phyloP scores from a whole-genome alignment of 2,888 invertebrate species.

The Hoplodrina ambigua region DNA sequence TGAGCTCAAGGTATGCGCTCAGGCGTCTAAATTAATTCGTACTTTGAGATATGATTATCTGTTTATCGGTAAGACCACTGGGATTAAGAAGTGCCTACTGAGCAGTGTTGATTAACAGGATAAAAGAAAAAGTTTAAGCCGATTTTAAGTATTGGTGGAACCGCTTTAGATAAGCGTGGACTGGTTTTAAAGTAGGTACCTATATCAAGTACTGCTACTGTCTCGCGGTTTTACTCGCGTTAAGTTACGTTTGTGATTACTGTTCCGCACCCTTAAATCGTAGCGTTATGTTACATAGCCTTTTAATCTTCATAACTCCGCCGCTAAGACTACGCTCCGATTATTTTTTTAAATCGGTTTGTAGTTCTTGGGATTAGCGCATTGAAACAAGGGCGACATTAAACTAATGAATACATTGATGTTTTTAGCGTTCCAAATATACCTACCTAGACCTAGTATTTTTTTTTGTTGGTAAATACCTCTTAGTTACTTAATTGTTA shows the following conservation, averaged over 20 bases:
- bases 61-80: conserved; percentile 56
- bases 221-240: too few relatives aligned
- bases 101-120: conserved; percentile 29
- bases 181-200: conserved; percentile 17
- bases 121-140: conserved; percentile 35
- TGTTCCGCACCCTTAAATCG: too few relatives aligned
- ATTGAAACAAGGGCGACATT: not conserved
- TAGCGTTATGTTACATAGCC: too few relatives aligned
- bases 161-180: conserved; percentile 11
- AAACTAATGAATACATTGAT: conserved; percentile 13
- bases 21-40: conserved; percentile 75
- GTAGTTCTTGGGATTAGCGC: too few relatives aligned
- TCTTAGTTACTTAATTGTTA: too few relatives aligned
- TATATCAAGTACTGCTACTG: too few relatives aligned
- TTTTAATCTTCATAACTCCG: too few relatives aligned
- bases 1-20: conserved; percentile 75
- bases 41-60: conserved; percentile 73
- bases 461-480: conserved; percentile 6
- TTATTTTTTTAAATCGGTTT: too few relatives aligned
- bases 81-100: conserved; percentile 49
- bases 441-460: not conserved
- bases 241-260: too few relatives aligned
- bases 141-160: conserved; percentile 16
- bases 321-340: too few relatives aligned
- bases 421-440: conserved; percentile 11